These are phyloP conservation scores for Stomatorhinus walkeri DNA, from an alignment of 2,797 vertebrate species.

Conservation along the genomic window DNA sequence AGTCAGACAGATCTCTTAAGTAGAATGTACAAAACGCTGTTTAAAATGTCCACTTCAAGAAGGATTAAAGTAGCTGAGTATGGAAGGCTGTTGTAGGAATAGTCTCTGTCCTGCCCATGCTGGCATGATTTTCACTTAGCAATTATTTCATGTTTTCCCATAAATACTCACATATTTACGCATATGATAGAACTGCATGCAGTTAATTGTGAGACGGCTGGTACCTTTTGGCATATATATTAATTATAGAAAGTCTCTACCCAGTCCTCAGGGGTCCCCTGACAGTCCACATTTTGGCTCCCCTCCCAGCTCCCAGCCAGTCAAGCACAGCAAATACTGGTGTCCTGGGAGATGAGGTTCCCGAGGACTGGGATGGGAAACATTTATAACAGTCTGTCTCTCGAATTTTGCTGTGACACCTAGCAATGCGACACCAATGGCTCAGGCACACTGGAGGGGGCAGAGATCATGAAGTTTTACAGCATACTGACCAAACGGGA, in stretches of 20 bases:
- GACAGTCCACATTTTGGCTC: not conserved
- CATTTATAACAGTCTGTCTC: not conserved
- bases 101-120: not conserved
- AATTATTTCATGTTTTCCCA: not conserved
- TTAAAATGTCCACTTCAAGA: not conserved
- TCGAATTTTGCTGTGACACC: conserved; percentile 28
- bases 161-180: not conserved
- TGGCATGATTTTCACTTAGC: not conserved
- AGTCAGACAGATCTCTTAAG: not conserved
- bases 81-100: not conserved
- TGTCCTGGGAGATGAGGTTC: not conserved
- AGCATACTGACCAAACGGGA: conserved; percentile 73
- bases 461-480: conserved; percentile 86
- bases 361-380: not conserved
- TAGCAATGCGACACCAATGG: conserved; percentile 84
- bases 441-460: conserved; percentile 76
- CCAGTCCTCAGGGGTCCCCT: not conserved
- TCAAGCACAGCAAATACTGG: not conserved
- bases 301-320: not conserved
- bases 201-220: not conserved
- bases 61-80: not conserved
- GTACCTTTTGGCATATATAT: not conserved
- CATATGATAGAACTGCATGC: not conserved
- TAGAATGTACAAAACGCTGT: not conserved
- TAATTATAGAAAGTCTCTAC: not conserved